Conservation (phyloP, 37 sponge, comb jelly and placozoan genomes). For the Petrosia ficiformis region DNA sequence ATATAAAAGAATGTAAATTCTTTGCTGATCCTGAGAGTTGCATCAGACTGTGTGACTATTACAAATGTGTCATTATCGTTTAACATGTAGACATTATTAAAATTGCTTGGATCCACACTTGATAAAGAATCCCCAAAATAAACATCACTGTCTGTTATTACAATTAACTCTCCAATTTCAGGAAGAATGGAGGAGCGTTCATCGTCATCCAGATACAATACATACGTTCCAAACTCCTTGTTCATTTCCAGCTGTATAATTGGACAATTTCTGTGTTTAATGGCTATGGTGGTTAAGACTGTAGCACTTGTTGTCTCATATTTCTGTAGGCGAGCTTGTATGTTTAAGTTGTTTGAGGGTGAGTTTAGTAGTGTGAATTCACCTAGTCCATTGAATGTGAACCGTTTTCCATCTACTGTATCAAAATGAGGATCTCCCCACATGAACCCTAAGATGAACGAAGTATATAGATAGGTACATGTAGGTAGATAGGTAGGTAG, state of each 20-base stretch:
- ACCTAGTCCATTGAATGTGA: slow-evolving; percentile 71
- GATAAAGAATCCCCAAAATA: neutral
- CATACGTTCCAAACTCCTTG: neutral
- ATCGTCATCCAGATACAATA: slow-evolving; percentile 7
- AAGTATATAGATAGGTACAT: neutral
- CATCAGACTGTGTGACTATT: slow-evolving; percentile 19
- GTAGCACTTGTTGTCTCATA: slow-evolving; percentile 15
- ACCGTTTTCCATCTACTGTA: slow-evolving; percentile 45
- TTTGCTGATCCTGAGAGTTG: slow-evolving; percentile 13
- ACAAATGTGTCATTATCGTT: slow-evolving; percentile 6
- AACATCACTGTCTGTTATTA: slow-evolving; percentile 4
- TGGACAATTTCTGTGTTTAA: slow-evolving; percentile 11
- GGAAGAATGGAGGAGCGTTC: neutral
- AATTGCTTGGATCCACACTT: neutral
- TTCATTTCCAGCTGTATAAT: slow-evolving; percentile 9
- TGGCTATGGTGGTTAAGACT: slow-evolving; percentile 26
- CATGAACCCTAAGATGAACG: slow-evolving; percentile 12
- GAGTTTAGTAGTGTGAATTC: slow-evolving; percentile 50
- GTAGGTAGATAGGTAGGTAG: too few relatives aligned
- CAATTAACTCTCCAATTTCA: neutral
- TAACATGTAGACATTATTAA: slow-evolving; percentile 3
- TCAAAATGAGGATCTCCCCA: slow-evolving; percentile 71
- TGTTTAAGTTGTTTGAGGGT: slow-evolving; percentile 13
- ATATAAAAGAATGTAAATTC: slow-evolving; percentile 1
- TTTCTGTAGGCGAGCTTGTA: slow-evolving; percentile 36